Evolutionary conservation across 2,797 vertebrate species (phyloP), one percentile per base, ranked within the genome.

Genomic region (Pterois miles): DNA sequence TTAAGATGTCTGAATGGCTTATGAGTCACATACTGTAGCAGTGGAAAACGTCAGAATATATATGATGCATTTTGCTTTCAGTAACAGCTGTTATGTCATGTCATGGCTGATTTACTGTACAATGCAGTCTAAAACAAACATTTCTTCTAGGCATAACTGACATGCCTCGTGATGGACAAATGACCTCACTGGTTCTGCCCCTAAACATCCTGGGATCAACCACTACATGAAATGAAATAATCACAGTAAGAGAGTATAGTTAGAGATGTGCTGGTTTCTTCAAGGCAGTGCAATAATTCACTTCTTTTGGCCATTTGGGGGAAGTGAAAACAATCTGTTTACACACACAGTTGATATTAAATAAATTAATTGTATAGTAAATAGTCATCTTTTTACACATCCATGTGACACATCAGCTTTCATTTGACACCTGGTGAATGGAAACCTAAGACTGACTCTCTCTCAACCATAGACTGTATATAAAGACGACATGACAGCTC

Each of bases 31-130:
- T 6, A n/a, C 23, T 43, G 65, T 34, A n/a, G 77, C 76, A 66
- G 52, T 9, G 38, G 22, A 60, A 72, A 6, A 59, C 3, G 40
- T 70, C 48, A 52, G 54, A 63, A 7, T 22, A 72, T 82, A 79
- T 31, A 84, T 80, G 74, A 14, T 73, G 46, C 60, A 13, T 70
- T 76, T 68, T 18, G 50, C 59, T 62, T 78, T 79, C 65, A 76
- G 11, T 75, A 64, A 64, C 77, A 72, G 65, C 73, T 64, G 74
- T 65, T 82, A 81, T 80, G 79, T 78, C 72, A 23, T 12, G 65
- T 48, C 71, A 10, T 1, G 63, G 60, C 29, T 74, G 81, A 84
- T 82, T 88, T 75, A n/a, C n/a, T n/a, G n/a, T n/a, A 83, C 71
- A 46, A 7, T 5, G 31, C 53, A 4, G 53, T 43, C 59, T 53